Percentiles rank a stretch among this genome's conserved stretches.
Conservation (phyloP, 2,888 invertebrate genomes). For the Nyleta sp. region DNA sequence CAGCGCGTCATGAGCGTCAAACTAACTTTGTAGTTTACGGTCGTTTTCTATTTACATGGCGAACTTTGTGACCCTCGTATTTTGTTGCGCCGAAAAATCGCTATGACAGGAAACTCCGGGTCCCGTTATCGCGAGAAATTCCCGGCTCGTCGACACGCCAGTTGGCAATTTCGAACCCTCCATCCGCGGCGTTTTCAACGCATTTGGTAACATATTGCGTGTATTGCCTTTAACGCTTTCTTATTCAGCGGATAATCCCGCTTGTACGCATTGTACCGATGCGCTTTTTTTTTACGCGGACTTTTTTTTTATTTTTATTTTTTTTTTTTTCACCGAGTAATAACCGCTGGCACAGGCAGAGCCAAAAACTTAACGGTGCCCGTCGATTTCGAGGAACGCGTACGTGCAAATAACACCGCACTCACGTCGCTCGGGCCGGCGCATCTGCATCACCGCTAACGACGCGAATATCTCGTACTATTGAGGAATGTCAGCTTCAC, state of each 20-base stretch:
- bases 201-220: slow-evolving; percentile 61
- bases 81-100: slow-evolving; percentile 48
- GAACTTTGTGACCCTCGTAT: slow-evolving; percentile 55
- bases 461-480: slow-evolving; percentile 42
- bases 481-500: slow-evolving; percentile 19
- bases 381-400: slow-evolving; percentile 55
- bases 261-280: slow-evolving; percentile 46
- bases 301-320: too few species aligned
- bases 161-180: slow-evolving; percentile 53
- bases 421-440: slow-evolving; percentile 21
- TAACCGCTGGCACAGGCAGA: slow-evolving; percentile 42
- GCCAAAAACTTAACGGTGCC: slow-evolving; percentile 60
- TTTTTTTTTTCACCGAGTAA: slow-evolving; percentile 36
- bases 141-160: slow-evolving; percentile 29
- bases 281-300: too few species aligned
- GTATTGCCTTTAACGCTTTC: slow-evolving; percentile 53
- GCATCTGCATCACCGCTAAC: slow-evolving; percentile 28
- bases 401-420: slow-evolving; percentile 40
- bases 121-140: slow-evolving; percentile 57
- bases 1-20: slow-evolving; percentile 41
- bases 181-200: slow-evolving; percentile 35
- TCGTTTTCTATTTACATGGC: slow-evolving; percentile 48
- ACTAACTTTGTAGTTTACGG: slow-evolving; percentile 43
- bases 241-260: slow-evolving; percentile 45
- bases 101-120: slow-evolving; percentile 41